These are phyloP conservation scores for Herpailurus yagouaroundi DNA, from an alignment of 2,113 vertebrate genomes.

Conservation along the genomic window DNA sequence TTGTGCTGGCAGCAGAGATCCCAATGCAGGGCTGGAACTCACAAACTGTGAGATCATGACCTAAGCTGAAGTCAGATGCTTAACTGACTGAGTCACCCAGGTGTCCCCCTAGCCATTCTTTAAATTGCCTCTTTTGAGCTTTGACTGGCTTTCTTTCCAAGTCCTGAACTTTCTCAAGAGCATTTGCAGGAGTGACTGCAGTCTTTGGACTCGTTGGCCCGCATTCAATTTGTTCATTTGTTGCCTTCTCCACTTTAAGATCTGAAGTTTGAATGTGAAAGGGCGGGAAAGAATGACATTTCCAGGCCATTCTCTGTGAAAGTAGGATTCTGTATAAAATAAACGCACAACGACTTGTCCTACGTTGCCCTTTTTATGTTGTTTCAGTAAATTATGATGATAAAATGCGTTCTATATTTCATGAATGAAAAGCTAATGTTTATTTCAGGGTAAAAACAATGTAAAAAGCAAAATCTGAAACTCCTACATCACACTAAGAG, in stretches of 20 bases:
- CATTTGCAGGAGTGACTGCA: not conserved
- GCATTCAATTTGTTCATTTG: not conserved
- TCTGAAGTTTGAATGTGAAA: not conserved
- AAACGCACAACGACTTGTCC: not conserved
- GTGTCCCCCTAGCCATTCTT: not conserved
- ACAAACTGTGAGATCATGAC: too few relatives aligned
- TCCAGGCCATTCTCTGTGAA: not conserved
- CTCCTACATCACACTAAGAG: not conserved
- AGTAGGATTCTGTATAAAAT: not conserved
- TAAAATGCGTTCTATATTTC: constrained; percentile 22
- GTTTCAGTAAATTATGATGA: not conserved
- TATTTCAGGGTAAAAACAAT: constrained; percentile 18
- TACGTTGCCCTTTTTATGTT: not conserved
- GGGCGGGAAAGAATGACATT: not conserved
- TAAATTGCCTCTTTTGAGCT: not conserved
- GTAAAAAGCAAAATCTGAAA: not conserved
- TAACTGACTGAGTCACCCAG: too few relatives aligned
- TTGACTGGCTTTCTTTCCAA: not conserved
- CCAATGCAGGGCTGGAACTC: too few relatives aligned
- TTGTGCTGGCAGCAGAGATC: too few relatives aligned
- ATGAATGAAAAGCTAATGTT: not conserved
- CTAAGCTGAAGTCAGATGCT: too few relatives aligned
- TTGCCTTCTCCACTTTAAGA: not conserved
- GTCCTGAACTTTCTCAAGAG: not conserved
- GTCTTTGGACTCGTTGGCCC: too few relatives aligned